These are phyloP conservation scores for Eurytemora carolleeae DNA, from an alignment of 1,140 invertebrate species.

Conservation along the genomic window DNA sequence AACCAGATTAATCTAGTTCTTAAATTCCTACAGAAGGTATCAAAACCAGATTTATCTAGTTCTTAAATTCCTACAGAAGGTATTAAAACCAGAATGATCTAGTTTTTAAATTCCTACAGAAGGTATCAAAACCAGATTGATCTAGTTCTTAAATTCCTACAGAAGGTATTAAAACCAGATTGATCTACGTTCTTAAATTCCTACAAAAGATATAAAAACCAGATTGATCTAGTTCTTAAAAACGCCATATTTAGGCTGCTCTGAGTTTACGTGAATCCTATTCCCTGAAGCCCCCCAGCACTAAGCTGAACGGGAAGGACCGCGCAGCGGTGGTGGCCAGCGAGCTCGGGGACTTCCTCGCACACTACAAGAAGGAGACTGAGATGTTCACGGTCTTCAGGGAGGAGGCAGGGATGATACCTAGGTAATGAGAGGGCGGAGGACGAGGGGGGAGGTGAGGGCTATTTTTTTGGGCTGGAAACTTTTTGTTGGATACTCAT, in stretches of 20 bases:
- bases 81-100: too few species aligned
- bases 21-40: conserved; percentile 14
- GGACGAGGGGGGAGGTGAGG: too few species aligned
- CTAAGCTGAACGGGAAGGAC: conserved; percentile 57
- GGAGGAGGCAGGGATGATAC: conserved; percentile 21
- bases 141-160: conserved; percentile 14
- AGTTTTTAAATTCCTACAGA: conserved; percentile 1
- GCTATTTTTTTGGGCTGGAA: too few species aligned
- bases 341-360: conserved; percentile 74
- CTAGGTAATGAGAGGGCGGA: too few species aligned
- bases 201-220: background rate
- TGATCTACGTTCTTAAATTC: too few species aligned
- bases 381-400: conserved; percentile 15
- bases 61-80: conserved; percentile 14
- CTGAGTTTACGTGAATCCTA: conserved; percentile 14
- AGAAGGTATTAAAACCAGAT: too few species aligned
- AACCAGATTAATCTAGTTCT: conserved; percentile 12
- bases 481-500: too few species aligned
- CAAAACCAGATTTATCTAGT: conserved; percentile 9
- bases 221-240: conserved; percentile 14
- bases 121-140: conserved; percentile 5
- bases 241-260: conserved; percentile 9
- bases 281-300: conserved; percentile 39
- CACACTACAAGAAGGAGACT: conserved; percentile 65
- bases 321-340: conserved; percentile 65